Evolutionary conservation across 1,140 invertebrate genomes (phyloP), one percentile per base, ranked within the genome.

Genomic region (Drosophila sechellia): DNA sequence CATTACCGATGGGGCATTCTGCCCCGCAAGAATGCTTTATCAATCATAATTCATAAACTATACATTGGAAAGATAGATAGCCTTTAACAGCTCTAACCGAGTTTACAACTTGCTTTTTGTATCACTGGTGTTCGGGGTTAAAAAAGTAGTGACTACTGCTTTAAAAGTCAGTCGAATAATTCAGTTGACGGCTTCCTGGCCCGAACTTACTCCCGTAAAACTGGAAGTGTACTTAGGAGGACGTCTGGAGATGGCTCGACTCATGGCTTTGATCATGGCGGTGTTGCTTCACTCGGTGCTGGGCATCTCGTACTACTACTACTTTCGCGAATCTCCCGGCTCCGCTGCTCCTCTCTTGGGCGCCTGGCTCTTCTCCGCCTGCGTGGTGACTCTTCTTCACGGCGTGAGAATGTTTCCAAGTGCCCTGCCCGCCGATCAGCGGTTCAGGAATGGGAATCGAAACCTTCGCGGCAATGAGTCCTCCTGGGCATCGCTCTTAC

Each of bases 241-340:
- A 13, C 6, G n/a, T 10, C 27, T 20, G 12, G 17, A 46, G 27
- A 81, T 81, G 79, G 69, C 70, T 39, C 69, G 80, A 12, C 48
- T 86, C 6, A 48, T 58, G 25, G 74, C 81, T 5, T 12, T 86
- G 37, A 25, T 50, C 46, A 59, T 81, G 34, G 81, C 83, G 10
- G 56, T 86, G 22, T 2, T 87, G n/a, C 25, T 87, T 4, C 74
- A 87, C 25, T 71, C 78, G 39, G 78, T 87, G 10, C 55, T 86
- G 69, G 81, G 83, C n/a, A 43, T 81, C 20, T 86, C 81, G 12
- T 86, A 86, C 48, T 86, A 86, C 22, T 75, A 87, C 52, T 87
- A 76, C 40, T 79, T 69, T 17, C 70, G 70, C n/a, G 56, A 48
- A 31, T 45, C 70, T 0, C 55, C 83, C 15, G 50, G 50, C 15